Base-by-base conservation (phyloP, 2,113 vertebrate species). In the Lagopus muta region DNA sequence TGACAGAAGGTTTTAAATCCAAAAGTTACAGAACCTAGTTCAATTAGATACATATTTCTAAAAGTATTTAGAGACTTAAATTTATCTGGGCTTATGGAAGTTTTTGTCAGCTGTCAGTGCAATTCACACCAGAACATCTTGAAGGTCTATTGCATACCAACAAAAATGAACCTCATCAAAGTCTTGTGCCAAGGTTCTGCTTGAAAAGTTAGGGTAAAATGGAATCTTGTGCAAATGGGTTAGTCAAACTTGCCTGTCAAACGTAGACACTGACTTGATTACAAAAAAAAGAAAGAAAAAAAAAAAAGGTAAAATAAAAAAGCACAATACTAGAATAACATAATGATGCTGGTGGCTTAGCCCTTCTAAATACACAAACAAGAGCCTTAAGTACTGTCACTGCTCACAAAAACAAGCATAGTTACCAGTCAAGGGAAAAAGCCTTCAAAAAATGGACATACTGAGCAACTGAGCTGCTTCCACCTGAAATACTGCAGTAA, bases 151-250 rank as follows among this genome's bases (percentile, higher is more conserved):
- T 88, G 75, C 90, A 73, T 88, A 85, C 79, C 92, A 95, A 82
- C 48, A 94, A 85, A 95, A 92, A 66, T 95, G 88, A 92, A 86
- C 90, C 62, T 89, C 79, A 91, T 94, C 82, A 77, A 88, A 91
- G 50, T 82, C 91, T 89, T 91, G 89, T 76, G 50, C 27, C 75
- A 80, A 88, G n/a, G 93, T 92, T 95, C 85, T 95, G 82, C 92
- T 89, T 95, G 85, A 95, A 82, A 27, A 74, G 79, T 86, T 92
- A 88, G 85, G 62, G 75, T 85, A 85, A 54, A 91, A 88, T 82
- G 60, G 82, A 71, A 95, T 48, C 50, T 85, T 77, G 48, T 45
- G 82, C 72, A 88, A 94, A 89, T 38, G 28, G 48, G 79, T 90
- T 87, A 92, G 94, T 89, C 88, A 91, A 92, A 73, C 27, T 85